A percentile compares a stretch with the other conserved stretches of the same genome.
Evolutionary conservation across 2,888 invertebrate genomes (phyloP).

Genomic region (Melanargia galathea): DNA sequence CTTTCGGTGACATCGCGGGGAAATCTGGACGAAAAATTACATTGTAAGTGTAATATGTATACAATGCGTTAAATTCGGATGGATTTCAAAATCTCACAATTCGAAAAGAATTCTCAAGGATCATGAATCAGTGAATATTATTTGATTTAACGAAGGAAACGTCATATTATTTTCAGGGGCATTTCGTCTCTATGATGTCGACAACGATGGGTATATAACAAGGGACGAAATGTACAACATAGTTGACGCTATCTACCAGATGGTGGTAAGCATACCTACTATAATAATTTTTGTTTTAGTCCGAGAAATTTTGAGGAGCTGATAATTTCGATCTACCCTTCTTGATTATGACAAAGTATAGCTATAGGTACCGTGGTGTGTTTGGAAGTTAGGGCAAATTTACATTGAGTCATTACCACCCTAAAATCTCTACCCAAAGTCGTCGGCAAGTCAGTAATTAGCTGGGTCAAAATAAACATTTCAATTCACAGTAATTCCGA

Average conservation of each 20-base stretch:
- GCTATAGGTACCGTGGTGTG: too few relatives aligned
- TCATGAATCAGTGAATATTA: too few relatives aligned
- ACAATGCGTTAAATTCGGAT: not conserved
- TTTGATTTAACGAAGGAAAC: not conserved
- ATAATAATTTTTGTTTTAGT: too few relatives aligned
- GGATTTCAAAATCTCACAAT: not conserved
- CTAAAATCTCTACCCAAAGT: too few relatives aligned
- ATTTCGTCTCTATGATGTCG: slow-evolving; percentile 96
- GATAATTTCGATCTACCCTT: too few relatives aligned
- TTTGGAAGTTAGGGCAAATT: too few relatives aligned
- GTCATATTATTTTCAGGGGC: slow-evolving; percentile 91
- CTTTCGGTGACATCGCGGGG: slow-evolving; percentile 99
- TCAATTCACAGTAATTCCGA: too few relatives aligned
- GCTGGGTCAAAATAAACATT: too few relatives aligned
- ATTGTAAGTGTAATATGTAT: slow-evolving; percentile 88
- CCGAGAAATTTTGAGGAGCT: too few relatives aligned
- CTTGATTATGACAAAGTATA: too few relatives aligned
- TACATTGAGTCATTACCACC: too few relatives aligned
- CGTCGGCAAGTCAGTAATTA: too few relatives aligned
- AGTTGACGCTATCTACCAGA: slow-evolving; percentile 98
- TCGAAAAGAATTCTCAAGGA: not conserved
- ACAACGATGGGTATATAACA: slow-evolving; percentile 97
- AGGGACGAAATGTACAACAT: slow-evolving; percentile 98
- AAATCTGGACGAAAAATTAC: slow-evolving; percentile 98
- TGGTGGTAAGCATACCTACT: slow-evolving; percentile 88